phyloP scores from a whole-genome alignment of 2,888 invertebrate genomes.

The Minunthozetes semirufus region DNA sequence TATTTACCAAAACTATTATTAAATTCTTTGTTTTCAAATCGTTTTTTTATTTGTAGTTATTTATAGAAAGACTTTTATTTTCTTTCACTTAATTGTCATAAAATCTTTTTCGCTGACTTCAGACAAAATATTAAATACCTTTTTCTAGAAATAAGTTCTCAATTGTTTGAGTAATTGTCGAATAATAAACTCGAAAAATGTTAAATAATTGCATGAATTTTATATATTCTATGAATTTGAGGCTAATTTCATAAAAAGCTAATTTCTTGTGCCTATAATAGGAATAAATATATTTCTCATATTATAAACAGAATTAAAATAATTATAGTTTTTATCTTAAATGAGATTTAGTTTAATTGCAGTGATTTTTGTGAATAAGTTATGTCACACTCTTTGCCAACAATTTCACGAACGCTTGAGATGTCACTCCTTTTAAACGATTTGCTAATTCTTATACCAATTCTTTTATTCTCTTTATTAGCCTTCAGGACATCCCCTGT shows the following conservation, averaged over 20 bases:
- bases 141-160: not conserved
- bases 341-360: not conserved
- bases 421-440: no score
- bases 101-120: conserved; percentile 3
- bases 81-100: conserved; percentile 15
- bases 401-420: not conserved
- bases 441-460: not conserved
- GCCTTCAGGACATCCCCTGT: not conserved
- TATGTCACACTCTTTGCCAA: not conserved
- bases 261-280: not conserved
- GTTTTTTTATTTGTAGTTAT: not conserved
- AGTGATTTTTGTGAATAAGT: not conserved
- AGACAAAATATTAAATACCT: not conserved
- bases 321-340: not conserved
- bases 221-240: not conserved
- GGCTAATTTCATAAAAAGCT: not conserved
- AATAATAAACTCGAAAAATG: not conserved
- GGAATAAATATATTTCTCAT: not conserved
- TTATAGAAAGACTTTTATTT: not conserved
- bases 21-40: not conserved
- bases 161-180: not conserved
- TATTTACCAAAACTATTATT: not conserved
- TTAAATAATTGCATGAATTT: not conserved
- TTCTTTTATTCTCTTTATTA: not conserved
- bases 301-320: not conserved